Conservation (phyloP, 30 jellyfish, hydroid and myxozoan species). For the Aurelia aurita region DNA sequence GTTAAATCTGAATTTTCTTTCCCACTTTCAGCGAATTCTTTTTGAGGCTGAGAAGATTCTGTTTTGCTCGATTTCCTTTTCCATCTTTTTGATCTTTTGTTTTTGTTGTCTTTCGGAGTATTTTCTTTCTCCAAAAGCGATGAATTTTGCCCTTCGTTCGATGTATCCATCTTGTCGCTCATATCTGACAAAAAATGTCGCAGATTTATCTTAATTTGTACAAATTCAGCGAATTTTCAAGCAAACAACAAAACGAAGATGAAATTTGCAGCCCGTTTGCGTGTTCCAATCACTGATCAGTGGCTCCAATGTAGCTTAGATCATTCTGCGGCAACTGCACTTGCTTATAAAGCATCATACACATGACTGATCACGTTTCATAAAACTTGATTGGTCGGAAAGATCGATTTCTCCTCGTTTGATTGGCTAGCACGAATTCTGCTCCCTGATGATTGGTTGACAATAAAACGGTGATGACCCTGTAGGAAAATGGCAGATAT, state of each 20-base stretch:
- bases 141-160: too few relatives aligned
- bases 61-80: slow-evolving; percentile 35
- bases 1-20: slow-evolving; percentile 4
- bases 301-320: slow-evolving; percentile 26
- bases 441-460: neutral
- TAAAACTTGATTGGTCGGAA: neutral
- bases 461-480: neutral
- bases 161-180: too few relatives aligned
- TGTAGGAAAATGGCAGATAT: neutral
- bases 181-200: too few relatives aligned
- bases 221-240: too few relatives aligned
- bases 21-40: slow-evolving; percentile 13
- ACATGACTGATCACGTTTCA: slow-evolving; percentile 48
- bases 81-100: slow-evolving; percentile 61
- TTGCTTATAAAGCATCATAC: slow-evolving; percentile 50
- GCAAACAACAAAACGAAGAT: too few relatives aligned
- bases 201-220: too few relatives aligned
- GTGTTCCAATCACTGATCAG: too few relatives aligned
- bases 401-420: neutral
- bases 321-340: slow-evolving; percentile 26
- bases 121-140: neutral
- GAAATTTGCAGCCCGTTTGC: neutral
- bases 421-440: neutral
- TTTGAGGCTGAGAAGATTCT: slow-evolving; percentile 35
- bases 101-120: slow-evolving; percentile 20